Evolutionary conservation across 2,113 vertebrate species (phyloP), one percentile per base, ranked within the genome.

Genomic region (Hemicordylus capensis): DNA sequence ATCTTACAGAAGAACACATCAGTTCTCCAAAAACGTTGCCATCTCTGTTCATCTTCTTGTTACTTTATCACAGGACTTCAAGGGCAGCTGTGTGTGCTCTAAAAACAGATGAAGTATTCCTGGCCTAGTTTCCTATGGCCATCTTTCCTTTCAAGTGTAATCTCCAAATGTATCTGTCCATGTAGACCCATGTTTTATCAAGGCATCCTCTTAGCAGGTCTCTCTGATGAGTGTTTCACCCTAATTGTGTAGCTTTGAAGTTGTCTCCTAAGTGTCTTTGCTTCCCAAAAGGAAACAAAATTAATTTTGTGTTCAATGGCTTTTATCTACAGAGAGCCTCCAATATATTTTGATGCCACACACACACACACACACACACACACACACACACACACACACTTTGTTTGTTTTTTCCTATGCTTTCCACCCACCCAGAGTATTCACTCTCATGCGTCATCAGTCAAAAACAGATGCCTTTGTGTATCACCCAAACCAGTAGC

Each of bases 181-280:
- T 39, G 34, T 10, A 37, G n/a, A 15, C 58, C 4, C 20, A 58
- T 73, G 34, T 59, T 59, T 77, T 77, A 77, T 39, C 66, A 51
- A 59, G 42, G 22, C 59, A 72, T 28, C 6, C 11, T 24, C 51
- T 69, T 28, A 67, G 6, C 20, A 76, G 28, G 34, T 28, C 63
- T 76, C 70, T 46, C 73, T 67, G 26, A 76, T 51, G 51, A 76
- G 37, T 76, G 22, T 39, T 70, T 76, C 74, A 58, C 37, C 51
- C 42, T 81, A 69, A 82, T 70, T 77, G 34, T 34, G 24, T 37
- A 31, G 22, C 54, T 87, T 77, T 82, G 80, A 87, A 87, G 80
- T 42, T 85, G 51, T 28, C 28, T 48, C 74, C 64, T 59, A 46
- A 37, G 59, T 70, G 73, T 31, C 70, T 61, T 59, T 67, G 9